Evolutionary conservation across 2,113 vertebrate species (phyloP).

Genomic region (Cyanoliseus patagonus): DNA sequence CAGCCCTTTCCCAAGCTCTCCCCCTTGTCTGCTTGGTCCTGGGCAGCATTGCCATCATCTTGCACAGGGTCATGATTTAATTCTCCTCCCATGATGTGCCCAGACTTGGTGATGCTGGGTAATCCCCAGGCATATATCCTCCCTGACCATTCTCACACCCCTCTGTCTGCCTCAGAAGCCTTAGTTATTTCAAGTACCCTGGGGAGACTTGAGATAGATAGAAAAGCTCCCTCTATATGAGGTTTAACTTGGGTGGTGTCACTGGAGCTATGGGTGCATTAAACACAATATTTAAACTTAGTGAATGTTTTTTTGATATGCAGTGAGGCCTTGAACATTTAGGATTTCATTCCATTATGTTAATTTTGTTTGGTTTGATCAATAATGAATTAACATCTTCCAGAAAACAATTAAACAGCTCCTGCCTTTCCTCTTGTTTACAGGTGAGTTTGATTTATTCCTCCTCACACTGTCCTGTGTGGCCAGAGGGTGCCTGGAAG

Average conservation of each 20-base stretch:
- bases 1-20: not conserved
- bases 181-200: not conserved
- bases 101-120: accelerated
- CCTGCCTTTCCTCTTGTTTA: not conserved
- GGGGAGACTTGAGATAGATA: not conserved
- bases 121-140: not conserved
- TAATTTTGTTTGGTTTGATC: not conserved
- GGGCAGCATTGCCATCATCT: not conserved
- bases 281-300: not conserved
- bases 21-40: not conserved
- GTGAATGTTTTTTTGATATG: not conserved
- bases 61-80: not conserved
- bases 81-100: not conserved
- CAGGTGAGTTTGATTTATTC: not conserved
- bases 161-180: not conserved
- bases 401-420: not conserved
- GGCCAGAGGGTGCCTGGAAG: not conserved
- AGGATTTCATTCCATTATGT: not conserved
- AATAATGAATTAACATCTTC: not conserved
- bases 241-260: accelerated
- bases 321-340: not conserved
- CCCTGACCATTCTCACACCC: not conserved
- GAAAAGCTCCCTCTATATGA: not conserved
- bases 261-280: not conserved
- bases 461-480: not conserved